Evolutionary conservation across 2,888 invertebrate genomes (phyloP), one percentile per base, ranked within the genome.

Genomic region (Lochmaea capreae): DNA sequence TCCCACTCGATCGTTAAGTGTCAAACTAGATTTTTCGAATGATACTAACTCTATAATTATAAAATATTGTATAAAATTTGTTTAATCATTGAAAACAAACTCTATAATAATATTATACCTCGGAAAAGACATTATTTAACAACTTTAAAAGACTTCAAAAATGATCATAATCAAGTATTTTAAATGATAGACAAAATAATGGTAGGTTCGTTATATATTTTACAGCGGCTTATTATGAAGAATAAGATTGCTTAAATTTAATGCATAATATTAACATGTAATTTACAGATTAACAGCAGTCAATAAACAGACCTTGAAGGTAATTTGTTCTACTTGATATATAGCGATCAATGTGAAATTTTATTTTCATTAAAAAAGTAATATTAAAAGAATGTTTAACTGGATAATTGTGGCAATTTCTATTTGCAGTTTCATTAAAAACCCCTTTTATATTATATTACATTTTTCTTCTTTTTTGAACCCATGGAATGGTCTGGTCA

Each of bases 341-440:
- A 33, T 8, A n/a, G 12, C 16, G 33, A 69, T 69, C 46, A 39
- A 69, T 57, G 70, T 65, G 65, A 71, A 70, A 71, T 71, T 71
- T 65, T 65, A 58, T 58, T 71, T 71, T 71, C 65, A 71, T 65
- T 58, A 57, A 65, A 65, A 18, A 16, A 54, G 18, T 3, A 12
- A 61, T 43, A 12, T 59, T 4, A 5, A 33, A 59, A 59, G 8
- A 3, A 62, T 62, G 42, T 62, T 63, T 63, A 10, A 42, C 39
- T 63, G 10, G 16, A 16, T 63, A 63, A 63, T 63, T 63, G 6
- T 3, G 11, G 62, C 62, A 63, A 43, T 63, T 63, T 63, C 62
- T 63, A 42, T 63, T 16, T 16, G n/a, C 6, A 43, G 5, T 16
- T 43, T 18, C 1, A 63, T 43, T 16, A 33, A 33, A 59, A 33